Conservation (phyloP, 1,140 invertebrate genomes). For the Steinernema khuongi region DNA sequence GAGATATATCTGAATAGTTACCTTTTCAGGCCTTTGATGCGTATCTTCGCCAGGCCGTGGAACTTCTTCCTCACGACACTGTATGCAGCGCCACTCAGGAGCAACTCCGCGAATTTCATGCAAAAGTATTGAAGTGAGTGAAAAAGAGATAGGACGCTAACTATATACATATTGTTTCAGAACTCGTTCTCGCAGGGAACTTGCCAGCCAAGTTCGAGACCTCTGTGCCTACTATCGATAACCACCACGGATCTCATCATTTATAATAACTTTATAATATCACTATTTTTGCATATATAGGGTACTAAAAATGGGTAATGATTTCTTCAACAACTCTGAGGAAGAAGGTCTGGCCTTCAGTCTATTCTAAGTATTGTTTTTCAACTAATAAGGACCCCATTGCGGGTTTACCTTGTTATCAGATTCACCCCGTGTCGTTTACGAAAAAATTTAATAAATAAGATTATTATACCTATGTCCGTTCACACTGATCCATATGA, state of each 20-base stretch:
- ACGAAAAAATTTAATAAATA: too few species aligned
- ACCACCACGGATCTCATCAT: too few species aligned
- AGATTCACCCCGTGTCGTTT: too few species aligned
- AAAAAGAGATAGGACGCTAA: neutral
- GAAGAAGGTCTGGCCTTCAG: too few species aligned
- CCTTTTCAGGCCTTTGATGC: neutral
- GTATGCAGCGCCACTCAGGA: neutral
- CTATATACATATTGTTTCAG: neutral
- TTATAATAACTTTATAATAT: too few species aligned
- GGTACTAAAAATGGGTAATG: too few species aligned
- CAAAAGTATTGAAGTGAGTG: neutral
- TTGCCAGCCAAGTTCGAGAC: too few species aligned
- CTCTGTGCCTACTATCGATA: too few species aligned
- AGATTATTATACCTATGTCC: neutral
- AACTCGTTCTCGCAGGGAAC: too few species aligned
- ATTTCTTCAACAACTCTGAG: too few species aligned
- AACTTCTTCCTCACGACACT: neutral
- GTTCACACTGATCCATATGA: too few species aligned
- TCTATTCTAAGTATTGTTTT: neutral
- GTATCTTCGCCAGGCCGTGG: neutral
- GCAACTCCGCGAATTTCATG: neutral
- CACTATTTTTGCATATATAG: too few species aligned
- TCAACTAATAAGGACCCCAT: neutral
- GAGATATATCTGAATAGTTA: neutral
- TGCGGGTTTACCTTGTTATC: neutral